Base-by-base conservation (phyloP, 2,888 invertebrate genomes). In the Ophion obscuratus region DNA sequence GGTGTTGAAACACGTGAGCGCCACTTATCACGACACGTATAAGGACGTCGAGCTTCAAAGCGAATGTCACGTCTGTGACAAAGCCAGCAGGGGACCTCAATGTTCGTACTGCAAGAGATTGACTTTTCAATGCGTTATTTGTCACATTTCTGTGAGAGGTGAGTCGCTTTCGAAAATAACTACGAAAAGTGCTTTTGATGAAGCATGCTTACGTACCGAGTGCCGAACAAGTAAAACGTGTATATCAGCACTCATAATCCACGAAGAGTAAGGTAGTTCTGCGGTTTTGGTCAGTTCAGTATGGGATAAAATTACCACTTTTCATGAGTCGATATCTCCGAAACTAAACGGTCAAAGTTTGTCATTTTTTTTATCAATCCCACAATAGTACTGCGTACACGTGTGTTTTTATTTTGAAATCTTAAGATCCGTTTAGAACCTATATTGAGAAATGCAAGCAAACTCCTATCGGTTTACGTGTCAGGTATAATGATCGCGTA, bases 91-190 rank as follows among this genome's bases (percentile, higher is more conserved):
- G 86, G 95, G 96, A 20, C 96, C 96, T 79, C 96, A 96, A 90
- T 98, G 98, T 93, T 94, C 93, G 47, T 94, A 94, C 83, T 98
- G 98, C 93, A 96, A 97, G 90, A 96, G 96, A 77, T 95, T 97
- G 44, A 96, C 97, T 81, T 95, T 98, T 88, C 96, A 96, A 90
- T 99, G 99, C 94, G 96, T 97, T 20, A 95, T 99, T 88, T 99
- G 99, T 94, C 97, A 97, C 91, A 95, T 97, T 87, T 97, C 97
- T 17, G 98, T 99, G 47, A 96, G 97, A 95, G 99, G 96, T 96
- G 89, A 91, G 91, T 47, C 14, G 20, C 5, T 20, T 36, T 40
- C 20, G 31, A 71, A 71, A 17, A 40, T 40, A 40, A 7, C 40
- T 40, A 40, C 40, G 40, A 9, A 9, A 40, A 40, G 40, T 40